phyloP scores from a whole-genome alignment of 2,888 invertebrate genomes.

The Pterostichus niger region DNA sequence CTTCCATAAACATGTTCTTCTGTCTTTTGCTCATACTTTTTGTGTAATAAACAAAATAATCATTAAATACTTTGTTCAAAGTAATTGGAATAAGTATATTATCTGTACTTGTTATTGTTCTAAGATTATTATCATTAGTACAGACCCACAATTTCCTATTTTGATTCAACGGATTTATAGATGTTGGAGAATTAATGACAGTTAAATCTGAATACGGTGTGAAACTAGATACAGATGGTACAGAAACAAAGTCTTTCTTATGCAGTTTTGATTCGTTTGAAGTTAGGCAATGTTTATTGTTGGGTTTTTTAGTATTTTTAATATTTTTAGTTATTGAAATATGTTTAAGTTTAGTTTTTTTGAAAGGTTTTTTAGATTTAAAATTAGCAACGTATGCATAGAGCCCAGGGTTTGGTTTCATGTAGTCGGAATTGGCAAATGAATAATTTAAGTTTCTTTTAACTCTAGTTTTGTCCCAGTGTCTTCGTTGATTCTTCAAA shows the following conservation, averaged over 20 bases:
- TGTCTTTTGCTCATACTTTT: neutral
- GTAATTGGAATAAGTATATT: neutral
- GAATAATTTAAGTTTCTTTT: too few relatives aligned
- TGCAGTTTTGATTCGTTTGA: too few relatives aligned
- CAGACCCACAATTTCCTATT: neutral
- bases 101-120: neutral
- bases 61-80: conserved; percentile 1
- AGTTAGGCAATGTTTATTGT: neutral
- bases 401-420: neutral
- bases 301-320: neutral
- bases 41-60: neutral
- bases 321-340: too few relatives aligned
- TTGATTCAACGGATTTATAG: neutral
- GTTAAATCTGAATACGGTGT: too few relatives aligned
- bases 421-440: neutral
- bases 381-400: neutral
- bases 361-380: neutral
- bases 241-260: too few relatives aligned
- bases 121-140: neutral
- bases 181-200: neutral
- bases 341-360: neutral
- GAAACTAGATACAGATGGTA: too few relatives aligned
- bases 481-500: neutral
- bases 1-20: too few relatives aligned
- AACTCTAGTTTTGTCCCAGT: neutral